Evolutionary conservation across 2,888 invertebrate species (phyloP).

Genomic region (Sphaeridia pumilis): DNA sequence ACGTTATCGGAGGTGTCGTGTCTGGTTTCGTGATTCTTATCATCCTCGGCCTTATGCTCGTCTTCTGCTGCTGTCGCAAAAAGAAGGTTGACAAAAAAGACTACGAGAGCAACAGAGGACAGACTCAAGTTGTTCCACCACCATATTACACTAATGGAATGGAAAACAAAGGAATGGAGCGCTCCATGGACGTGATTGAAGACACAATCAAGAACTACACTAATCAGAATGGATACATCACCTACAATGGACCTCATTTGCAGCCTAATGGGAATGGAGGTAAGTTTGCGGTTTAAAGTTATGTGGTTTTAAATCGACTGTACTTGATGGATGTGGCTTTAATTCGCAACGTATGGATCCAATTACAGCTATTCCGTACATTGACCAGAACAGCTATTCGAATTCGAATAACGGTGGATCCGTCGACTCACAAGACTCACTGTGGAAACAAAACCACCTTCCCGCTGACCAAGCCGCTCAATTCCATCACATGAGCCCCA

Average conservation of each 20-base stretch:
- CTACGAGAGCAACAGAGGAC: conserved; percentile 64
- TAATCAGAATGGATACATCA: conserved; percentile 60
- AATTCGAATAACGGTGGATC: conserved; percentile 92
- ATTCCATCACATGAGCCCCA: conserved; percentile 27
- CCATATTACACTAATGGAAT: conserved; percentile 77
- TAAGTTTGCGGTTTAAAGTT: conserved; percentile 46
- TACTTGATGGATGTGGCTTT: not conserved
- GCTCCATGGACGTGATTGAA: conserved; percentile 70
- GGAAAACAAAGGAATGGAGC: conserved; percentile 84
- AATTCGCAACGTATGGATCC: not conserved
- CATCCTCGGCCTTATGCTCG: conserved; percentile 59
- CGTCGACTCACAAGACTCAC: conserved; percentile 83
- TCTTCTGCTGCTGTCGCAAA: conserved; percentile 74
- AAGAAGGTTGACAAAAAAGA: conserved; percentile 78
- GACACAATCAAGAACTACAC: conserved; percentile 63
- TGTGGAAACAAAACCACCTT: conserved; percentile 56
- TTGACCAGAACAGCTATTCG: conserved; percentile 74
- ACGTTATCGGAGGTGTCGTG: conserved; percentile 49
- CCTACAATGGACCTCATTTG: conserved; percentile 63
- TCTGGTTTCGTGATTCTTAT: conserved; percentile 68
- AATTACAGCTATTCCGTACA: conserved; percentile 45
- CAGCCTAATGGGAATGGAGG: conserved; percentile 51
- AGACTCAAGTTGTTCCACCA: conserved; percentile 63
- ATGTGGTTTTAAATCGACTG: not conserved
- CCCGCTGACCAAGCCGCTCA: conserved; percentile 45